Conservation (phyloP, 2,113 vertebrate species). For the Corapipo altera region DNA sequence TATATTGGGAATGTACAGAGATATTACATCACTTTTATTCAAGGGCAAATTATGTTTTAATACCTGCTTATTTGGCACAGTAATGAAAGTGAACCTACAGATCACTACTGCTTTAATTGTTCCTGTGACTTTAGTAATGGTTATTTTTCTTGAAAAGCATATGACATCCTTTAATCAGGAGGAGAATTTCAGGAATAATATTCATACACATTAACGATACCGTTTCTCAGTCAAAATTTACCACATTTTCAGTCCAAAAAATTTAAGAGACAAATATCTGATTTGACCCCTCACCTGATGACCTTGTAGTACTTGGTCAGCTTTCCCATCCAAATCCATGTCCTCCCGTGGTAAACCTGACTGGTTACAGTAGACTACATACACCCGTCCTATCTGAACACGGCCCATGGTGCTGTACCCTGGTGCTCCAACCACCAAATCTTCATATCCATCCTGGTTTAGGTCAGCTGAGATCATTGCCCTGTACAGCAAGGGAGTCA, state of each 20-base stretch:
- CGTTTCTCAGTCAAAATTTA: neutral
- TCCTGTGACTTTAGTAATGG: neutral
- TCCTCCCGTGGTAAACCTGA: constrained; percentile 71
- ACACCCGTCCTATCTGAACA: constrained; percentile 74
- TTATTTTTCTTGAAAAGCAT: neutral
- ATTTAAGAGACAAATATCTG: neutral
- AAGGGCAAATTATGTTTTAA: neutral
- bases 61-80: neutral
- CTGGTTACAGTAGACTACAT: constrained; percentile 67
- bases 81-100: neutral
- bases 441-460: constrained; percentile 73
- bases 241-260: neutral
- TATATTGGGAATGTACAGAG: neutral
- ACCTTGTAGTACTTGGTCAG: constrained; percentile 69
- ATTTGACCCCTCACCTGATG: constrained; percentile 57
- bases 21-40: neutral
- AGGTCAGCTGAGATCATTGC: constrained; percentile 72
- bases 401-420: constrained; percentile 71
- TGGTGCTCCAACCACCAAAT: constrained; percentile 75
- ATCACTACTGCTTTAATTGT: neutral
- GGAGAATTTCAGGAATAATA: neutral
- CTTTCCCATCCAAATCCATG: constrained; percentile 73
- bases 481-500: constrained; percentile 49
- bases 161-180: neutral
- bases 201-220: neutral